Evolutionary conservation across 1,140 invertebrate species (phyloP), one percentile per base, ranked within the genome.

Genomic region (Drosophila bocqueti): DNA sequence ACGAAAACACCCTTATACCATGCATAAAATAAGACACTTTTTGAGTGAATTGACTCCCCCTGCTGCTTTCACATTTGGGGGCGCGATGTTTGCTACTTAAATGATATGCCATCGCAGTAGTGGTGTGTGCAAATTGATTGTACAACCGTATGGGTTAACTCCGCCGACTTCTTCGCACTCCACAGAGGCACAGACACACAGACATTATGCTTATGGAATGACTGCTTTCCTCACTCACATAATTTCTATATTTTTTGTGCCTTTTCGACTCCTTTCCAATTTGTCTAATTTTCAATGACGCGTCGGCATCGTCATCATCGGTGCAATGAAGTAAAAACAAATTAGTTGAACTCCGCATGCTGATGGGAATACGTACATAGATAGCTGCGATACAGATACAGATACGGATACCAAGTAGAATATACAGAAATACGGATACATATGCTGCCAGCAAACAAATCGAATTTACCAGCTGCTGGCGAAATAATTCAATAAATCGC

Each of bases 211-310:
- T 45, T 64, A 62, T 38, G 26, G 42, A 62, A 72, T 63, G 69
- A 36, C 66, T 78, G 79, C 71, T 21, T 65, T 73, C 31, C 64
- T 31, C 47, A 43, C 61, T 16, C 21, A 40, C 45, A 73, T 73
- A 73, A 73, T 61, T 43, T 61, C 13, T 45, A 73, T 52, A 73
- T 61, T 72, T 71, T 62, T 40, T 40, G 36, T 79, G 77, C 77
- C 84, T 67, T 89, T 89, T 89, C 71, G 81, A 85, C 84, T 87
- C 84, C 78, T 75, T 74, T 60, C 40, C 85, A 89, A 90, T 89
- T 89, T 90, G 81, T 81, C 85, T 89, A 90, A 89, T 89, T 89
- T 89, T 90, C 85, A 89, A 90, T 90, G 85, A 89, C 81, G 85
- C 84, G 75, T 60, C 57, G 45, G 45, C 65, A 69, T 79, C 72